Evolutionary conservation across 2,888 invertebrate genomes (phyloP).

Genomic region (Eupeodes luniger): DNA sequence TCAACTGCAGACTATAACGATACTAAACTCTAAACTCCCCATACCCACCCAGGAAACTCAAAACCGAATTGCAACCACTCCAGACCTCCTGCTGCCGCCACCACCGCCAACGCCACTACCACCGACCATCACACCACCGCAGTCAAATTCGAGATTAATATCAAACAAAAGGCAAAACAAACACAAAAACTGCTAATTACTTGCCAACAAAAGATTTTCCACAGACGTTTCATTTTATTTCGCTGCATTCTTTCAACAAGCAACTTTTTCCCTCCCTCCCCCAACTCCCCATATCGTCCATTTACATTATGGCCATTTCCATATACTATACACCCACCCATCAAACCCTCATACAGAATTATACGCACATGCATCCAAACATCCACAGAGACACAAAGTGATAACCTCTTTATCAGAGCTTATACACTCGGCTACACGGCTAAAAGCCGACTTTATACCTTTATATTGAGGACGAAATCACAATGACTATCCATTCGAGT

Average conservation of each 20-base stretch:
- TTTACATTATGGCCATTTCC: background rate
- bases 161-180: constrained; percentile 28
- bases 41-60: background rate
- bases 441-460: constrained; percentile 13
- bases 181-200: constrained; percentile 41
- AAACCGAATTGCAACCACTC: constrained; percentile 30
- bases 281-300: background rate
- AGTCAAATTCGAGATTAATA: constrained; percentile 39
- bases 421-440: background rate
- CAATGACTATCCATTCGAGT: constrained; percentile 58
- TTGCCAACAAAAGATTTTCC: constrained; percentile 34
- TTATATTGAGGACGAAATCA: constrained; percentile 32
- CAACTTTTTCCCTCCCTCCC: background rate
- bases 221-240: constrained; percentile 33
- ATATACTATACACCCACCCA: background rate
- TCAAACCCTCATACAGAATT: background rate
- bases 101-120: too few relatives aligned
- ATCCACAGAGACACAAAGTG: background rate
- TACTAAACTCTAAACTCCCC: background rate
- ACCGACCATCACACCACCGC: background rate
- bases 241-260: constrained; percentile 3
- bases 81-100: too few relatives aligned
- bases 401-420: constrained; percentile 1
- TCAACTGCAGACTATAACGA: constrained; percentile 6
- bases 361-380: background rate